These are phyloP conservation scores for Aradophagus sp. DNA, from an alignment of 1,140 invertebrate species.

Conservation along the genomic window DNA sequence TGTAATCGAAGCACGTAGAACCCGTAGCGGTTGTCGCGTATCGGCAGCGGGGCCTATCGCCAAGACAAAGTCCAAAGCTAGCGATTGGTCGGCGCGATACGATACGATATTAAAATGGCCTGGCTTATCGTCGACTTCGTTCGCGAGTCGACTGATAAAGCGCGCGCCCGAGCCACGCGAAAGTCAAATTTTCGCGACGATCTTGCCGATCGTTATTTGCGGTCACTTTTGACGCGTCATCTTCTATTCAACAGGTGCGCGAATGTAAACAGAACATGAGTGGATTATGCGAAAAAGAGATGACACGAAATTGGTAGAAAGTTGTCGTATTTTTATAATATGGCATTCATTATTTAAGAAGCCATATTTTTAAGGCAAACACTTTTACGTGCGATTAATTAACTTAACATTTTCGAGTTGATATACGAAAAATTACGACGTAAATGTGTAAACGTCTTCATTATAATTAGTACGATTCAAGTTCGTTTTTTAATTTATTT, in stretches of 20 bases:
- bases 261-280: slow-evolving; percentile 41
- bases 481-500: too few relatives aligned
- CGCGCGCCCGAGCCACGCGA: background rate
- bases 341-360: too few relatives aligned
- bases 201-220: too few relatives aligned
- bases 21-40: too few relatives aligned
- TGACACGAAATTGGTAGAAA: background rate
- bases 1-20: too few relatives aligned
- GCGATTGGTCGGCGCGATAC: slow-evolving; percentile 29
- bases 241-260: slow-evolving; percentile 37
- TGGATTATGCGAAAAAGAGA: background rate
- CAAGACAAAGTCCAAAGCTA: slow-evolving; percentile 47
- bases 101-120: slow-evolving; percentile 48
- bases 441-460: too few relatives aligned
- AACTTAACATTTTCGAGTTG: too few relatives aligned
- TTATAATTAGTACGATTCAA: too few relatives aligned
- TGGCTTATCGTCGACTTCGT: slow-evolving; percentile 32
- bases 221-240: slow-evolving; percentile 17
- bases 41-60: slow-evolving; percentile 34
- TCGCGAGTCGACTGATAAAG: slow-evolving; percentile 16
- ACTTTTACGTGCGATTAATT: too few relatives aligned
- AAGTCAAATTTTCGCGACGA: slow-evolving; percentile 4
- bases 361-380: too few relatives aligned
- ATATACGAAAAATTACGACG: too few relatives aligned
- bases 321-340: too few relatives aligned